Percentiles rank a stretch among this genome's conserved stretches.
Evolutionary conservation across 2,888 invertebrate genomes (phyloP).

Genomic region (Lordiphosa andalusiaca): DNA sequence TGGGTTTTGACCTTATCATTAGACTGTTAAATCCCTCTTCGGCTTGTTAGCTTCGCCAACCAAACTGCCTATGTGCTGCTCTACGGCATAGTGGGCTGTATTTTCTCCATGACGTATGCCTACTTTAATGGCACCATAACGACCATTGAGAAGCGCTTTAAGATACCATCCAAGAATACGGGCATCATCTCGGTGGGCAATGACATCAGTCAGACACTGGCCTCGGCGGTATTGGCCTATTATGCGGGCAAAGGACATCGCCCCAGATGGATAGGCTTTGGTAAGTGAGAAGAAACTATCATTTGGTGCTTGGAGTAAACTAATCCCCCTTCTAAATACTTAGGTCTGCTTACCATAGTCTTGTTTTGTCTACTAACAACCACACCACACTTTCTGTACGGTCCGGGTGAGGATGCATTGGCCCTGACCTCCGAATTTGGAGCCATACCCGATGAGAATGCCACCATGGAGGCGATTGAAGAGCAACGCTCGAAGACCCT

Average conservation of each 20-base stretch:
- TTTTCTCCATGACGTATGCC: slow-evolving; percentile 86
- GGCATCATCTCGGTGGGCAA: slow-evolving; percentile 88
- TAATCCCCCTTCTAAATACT: background rate
- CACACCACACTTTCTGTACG: slow-evolving; percentile 86
- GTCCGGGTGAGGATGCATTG: slow-evolving; percentile 85
- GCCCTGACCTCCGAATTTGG: slow-evolving; percentile 84
- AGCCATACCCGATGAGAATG: slow-evolving; percentile 79
- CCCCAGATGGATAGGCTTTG: slow-evolving; percentile 87
- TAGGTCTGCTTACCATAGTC: slow-evolving; percentile 83
- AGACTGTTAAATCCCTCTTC: background rate
- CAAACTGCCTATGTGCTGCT: slow-evolving; percentile 82
- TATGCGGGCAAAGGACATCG: slow-evolving; percentile 87
- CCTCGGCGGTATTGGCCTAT: slow-evolving; percentile 85
- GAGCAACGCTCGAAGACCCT: slow-evolving; percentile 82
- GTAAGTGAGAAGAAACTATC: slow-evolving; percentile 43
- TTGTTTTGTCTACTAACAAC: slow-evolving; percentile 85
- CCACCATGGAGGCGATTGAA: slow-evolving; percentile 80
- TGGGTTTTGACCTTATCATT: background rate
- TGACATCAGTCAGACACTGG: slow-evolving; percentile 86
- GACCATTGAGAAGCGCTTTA: slow-evolving; percentile 87
- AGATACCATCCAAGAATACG: slow-evolving; percentile 86
- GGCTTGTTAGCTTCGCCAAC: slow-evolving; percentile 78
- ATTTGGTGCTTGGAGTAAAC: background rate
- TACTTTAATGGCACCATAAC: slow-evolving; percentile 89
- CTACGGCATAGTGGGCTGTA: slow-evolving; percentile 85